These are phyloP conservation scores for Sturnira hondurensis DNA, from an alignment of 2,113 vertebrate species.

Conservation along the genomic window DNA sequence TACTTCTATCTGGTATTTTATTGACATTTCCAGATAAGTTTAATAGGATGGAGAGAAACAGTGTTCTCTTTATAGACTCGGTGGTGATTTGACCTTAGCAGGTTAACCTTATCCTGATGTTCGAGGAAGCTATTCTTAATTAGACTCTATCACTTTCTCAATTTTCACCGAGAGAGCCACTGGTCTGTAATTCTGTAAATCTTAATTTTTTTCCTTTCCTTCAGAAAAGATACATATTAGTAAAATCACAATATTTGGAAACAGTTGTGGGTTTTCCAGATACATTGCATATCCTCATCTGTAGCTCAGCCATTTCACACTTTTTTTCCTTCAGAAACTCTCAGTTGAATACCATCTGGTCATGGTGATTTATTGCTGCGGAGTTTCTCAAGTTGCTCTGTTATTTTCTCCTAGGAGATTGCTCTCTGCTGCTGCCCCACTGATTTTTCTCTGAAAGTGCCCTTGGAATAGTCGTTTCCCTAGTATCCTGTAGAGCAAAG, in stretches of 20 bases:
- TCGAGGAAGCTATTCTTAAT: slow-evolving; percentile 65
- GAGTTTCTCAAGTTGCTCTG: slow-evolving; percentile 75
- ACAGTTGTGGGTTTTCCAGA: slow-evolving; percentile 76
- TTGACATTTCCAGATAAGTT: slow-evolving; percentile 76
- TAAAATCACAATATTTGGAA: slow-evolving; percentile 73
- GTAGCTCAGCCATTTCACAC: slow-evolving; percentile 80
- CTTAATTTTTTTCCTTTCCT: slow-evolving; percentile 57
- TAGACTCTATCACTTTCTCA: slow-evolving; percentile 65
- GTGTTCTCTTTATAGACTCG: slow-evolving; percentile 72
- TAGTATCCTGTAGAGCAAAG: not conserved
- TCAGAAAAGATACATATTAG: slow-evolving; percentile 60
- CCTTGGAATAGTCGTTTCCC: slow-evolving; percentile 73
- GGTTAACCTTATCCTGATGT: slow-evolving; percentile 67
- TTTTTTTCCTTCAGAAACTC: slow-evolving; percentile 81
- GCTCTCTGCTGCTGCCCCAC: slow-evolving; percentile 67
- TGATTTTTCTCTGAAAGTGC: slow-evolving; percentile 71
- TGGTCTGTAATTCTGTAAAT: slow-evolving; percentile 52
- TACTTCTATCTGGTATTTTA: slow-evolving; percentile 75
- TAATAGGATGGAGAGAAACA: slow-evolving; percentile 74
- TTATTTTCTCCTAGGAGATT: slow-evolving; percentile 76
- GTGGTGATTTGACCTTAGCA: slow-evolving; percentile 64
- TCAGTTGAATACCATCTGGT: slow-evolving; percentile 81
- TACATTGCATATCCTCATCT: slow-evolving; percentile 75
- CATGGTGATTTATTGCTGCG: slow-evolving; percentile 79
- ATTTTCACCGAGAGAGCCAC: slow-evolving; percentile 55